Evolutionary conservation across 2,888 invertebrate genomes (phyloP).

Genomic region (Drosophila phalerata): DNA sequence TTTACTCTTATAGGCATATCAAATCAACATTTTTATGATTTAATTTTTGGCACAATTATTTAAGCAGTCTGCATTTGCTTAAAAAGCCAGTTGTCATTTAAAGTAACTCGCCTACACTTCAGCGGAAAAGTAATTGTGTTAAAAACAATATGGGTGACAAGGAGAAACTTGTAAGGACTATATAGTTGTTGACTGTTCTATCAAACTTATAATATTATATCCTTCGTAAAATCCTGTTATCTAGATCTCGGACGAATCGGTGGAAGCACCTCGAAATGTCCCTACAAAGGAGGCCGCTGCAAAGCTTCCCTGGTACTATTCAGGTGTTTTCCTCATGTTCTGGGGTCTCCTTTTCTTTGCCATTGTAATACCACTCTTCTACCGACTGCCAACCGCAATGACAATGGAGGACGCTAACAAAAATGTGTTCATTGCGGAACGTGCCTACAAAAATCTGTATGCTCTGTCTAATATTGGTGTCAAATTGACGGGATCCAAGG

Average conservation of each 20-base stretch:
- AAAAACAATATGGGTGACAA: constrained; percentile 42
- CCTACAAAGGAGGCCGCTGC: constrained; percentile 12
- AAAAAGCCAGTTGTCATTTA: constrained; percentile 2
- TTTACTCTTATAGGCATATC: too few species aligned
- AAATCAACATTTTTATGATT: too few species aligned
- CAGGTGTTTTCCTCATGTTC: constrained; percentile 60
- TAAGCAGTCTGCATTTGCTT: neutral
- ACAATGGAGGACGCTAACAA: constrained; percentile 67
- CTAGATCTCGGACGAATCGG: constrained; percentile 39
- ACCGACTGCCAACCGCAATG: constrained; percentile 58
- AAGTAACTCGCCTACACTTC: neutral
- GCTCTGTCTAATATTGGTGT: constrained; percentile 47
- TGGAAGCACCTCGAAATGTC: constrained; percentile 23
- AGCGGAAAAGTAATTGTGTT: neutral
- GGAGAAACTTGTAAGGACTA: constrained; percentile 48
- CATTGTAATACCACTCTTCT: constrained; percentile 57
- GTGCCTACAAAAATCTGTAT: constrained; percentile 85
- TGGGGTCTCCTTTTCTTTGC: constrained; percentile 69
- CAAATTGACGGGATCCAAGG: constrained; percentile 88
- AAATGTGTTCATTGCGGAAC: constrained; percentile 88
- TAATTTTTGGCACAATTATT: neutral
- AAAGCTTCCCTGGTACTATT: constrained; percentile 71
- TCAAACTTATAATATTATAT: neutral
- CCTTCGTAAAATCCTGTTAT: neutral
- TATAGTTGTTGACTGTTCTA: neutral